Base-by-base conservation (phyloP, 2,113 vertebrate genomes). In the Ceratotherium simum region DNA sequence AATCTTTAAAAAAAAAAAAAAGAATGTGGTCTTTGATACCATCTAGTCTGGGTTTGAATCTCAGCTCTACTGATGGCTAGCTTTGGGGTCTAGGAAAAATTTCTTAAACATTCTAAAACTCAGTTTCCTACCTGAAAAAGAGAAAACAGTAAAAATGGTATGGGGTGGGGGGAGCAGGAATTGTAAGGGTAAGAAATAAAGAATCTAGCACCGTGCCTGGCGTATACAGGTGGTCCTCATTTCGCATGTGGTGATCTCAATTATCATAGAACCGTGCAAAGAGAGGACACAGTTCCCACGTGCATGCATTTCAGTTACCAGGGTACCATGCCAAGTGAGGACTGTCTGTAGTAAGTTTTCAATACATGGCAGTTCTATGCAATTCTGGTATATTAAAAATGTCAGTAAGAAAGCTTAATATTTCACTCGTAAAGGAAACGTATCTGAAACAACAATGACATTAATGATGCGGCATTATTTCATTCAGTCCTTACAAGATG, bases 251-350 rank as follows among this genome's bases (percentile, higher is more conserved):
- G 16, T 56, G 18, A 20, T 6, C 42, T 70, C 48, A 51, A 13
- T 82, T 46, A 21, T 39, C 29, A 36, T 1, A 16, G 83, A 83
- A 39, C 7, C 27, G 20, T 1, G 11, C 1, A 11, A 39, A 25
- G 2, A 2, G n/a, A 42, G 48, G 20, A 69, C 27, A 23, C 1
- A 0, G 6, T 69, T 36, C 80, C 81, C 23, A 14, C 6, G 8
- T 4, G 10, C 0, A 0, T 2, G 17, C 17, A 2, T 25, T n/a
- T 89, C 54, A 56, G 60, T 56, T 48, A 20, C 39, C 21, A 8
- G 1, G 4, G 76, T 8, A 23, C 6, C 17, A 27, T 8, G 27
- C 11, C 27, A n/a, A 51, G 42, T 7, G 20, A 70, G 27, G 12
- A 64, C 12, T 5, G 42, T 9, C n/a, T 14, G 0, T 3, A 11